phyloP scores from a whole-genome alignment of 2,888 invertebrate genomes.

The Drosophila neutralis region DNA sequence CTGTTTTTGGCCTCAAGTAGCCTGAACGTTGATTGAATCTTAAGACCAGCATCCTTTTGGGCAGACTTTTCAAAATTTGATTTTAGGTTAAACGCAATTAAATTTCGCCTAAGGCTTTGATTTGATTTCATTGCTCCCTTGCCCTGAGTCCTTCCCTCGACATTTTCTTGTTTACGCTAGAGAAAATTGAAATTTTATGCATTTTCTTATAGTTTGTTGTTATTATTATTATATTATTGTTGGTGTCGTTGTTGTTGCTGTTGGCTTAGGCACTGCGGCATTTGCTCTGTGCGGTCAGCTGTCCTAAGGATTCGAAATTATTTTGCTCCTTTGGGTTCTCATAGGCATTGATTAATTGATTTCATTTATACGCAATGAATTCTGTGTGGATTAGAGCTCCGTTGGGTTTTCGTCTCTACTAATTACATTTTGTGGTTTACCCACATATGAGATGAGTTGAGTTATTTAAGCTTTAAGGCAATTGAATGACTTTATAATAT shows the following conservation, averaged over 20 bases:
- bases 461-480: constrained; percentile 15
- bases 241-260: constrained; percentile 24
- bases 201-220: constrained; percentile 39
- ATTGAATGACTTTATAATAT: constrained; percentile 26
- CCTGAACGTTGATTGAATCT: constrained; percentile 74
- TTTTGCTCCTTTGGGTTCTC: constrained; percentile 49
- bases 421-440: constrained; percentile 74
- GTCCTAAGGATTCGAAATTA: constrained; percentile 68
- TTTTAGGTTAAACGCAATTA: constrained; percentile 80
- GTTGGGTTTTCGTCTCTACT: constrained; percentile 41
- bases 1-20: constrained; percentile 52
- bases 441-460: constrained; percentile 11
- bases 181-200: constrained; percentile 76
- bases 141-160: not conserved
- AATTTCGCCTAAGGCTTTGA: constrained; percentile 73
- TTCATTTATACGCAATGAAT: constrained; percentile 25
- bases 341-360: constrained; percentile 73
- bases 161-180: constrained; percentile 62
- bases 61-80: constrained; percentile 68
- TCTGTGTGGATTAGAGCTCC: constrained; percentile 24
- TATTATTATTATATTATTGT: constrained; percentile 45
- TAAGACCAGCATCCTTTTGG: constrained; percentile 52
- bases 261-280: constrained; percentile 32
- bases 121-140: constrained; percentile 57
- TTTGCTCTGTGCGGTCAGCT: constrained; percentile 59